Evolutionary conservation across 1,140 invertebrate genomes (phyloP).

Genomic region (Alviniconcha marisindica): DNA sequence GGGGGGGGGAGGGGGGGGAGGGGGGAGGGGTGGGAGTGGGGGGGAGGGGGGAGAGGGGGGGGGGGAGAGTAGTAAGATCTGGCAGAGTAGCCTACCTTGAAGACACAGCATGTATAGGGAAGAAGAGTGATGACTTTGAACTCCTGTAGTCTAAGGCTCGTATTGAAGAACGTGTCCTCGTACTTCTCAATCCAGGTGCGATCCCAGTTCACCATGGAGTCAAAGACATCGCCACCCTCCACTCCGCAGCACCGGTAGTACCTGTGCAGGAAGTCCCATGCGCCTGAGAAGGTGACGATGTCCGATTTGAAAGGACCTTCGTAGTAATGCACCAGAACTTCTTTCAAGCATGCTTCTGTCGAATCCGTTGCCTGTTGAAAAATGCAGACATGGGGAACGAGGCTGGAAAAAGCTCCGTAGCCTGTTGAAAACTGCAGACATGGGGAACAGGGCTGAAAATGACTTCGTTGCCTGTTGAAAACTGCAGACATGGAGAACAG

Average conservation of each 20-base stretch:
- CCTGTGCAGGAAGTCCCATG: not conserved
- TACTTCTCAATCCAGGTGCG: not conserved
- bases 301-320: not conserved
- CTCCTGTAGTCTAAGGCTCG: not conserved
- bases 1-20: no score
- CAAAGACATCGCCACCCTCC: not conserved
- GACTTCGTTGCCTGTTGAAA: no score
- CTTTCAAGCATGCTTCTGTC: not conserved
- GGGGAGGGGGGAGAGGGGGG: no score
- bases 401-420: no score
- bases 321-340: not conserved
- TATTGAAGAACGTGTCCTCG: constrained; percentile 1
- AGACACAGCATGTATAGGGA: constrained; percentile 3
- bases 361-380: not conserved
- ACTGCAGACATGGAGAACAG: no score
- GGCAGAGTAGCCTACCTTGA: not conserved
- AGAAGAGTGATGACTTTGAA: not conserved
- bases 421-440: no score
- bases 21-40: no score
- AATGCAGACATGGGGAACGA: no score
- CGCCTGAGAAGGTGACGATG: not conserved
- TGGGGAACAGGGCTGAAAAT: no score
- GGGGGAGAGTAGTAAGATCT: no score
- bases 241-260: not conserved
- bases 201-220: constrained; percentile 15